Evolutionary conservation across 2,113 vertebrate species (phyloP).

Genomic region (Beaufortia kweichowensis): DNA sequence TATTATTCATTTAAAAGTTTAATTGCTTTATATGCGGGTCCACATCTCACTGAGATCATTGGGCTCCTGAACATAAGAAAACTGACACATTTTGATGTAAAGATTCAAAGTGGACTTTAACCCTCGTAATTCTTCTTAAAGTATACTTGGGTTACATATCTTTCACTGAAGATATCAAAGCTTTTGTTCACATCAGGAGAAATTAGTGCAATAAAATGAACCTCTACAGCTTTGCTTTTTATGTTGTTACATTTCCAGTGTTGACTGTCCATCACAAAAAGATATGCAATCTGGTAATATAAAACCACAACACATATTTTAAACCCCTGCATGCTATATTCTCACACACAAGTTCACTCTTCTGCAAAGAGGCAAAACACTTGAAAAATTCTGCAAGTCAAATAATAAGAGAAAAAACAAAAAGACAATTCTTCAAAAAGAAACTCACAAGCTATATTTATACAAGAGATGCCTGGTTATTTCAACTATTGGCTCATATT

Average conservation of each 20-base stretch:
- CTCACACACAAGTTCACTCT: constrained; percentile 53
- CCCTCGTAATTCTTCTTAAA: constrained; percentile 75
- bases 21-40: constrained; percentile 2
- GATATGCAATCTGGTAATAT: constrained; percentile 47
- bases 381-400: constrained; percentile 26
- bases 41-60: not conserved
- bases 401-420: constrained; percentile 56
- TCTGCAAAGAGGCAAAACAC: constrained; percentile 33
- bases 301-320: constrained; percentile 39
- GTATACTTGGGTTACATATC: constrained; percentile 75
- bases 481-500: constrained; percentile 9
- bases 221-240: constrained; percentile 74
- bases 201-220: constrained; percentile 84
- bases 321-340: constrained; percentile 55
- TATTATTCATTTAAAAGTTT: not conserved
- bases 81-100: not conserved
- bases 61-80: not conserved
- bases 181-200: constrained; percentile 83
- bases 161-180: constrained; percentile 83
- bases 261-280: constrained; percentile 50
- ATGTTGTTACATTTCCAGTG: constrained; percentile 47
- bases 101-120: not conserved
- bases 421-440: constrained; percentile 48
- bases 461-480: constrained; percentile 24
- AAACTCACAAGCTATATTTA: constrained; percentile 30